Percentiles rank a stretch among this genome's conserved stretches.
Evolutionary conservation across 2,113 vertebrate genomes (phyloP).

Genomic region (Albula goreensis): DNA sequence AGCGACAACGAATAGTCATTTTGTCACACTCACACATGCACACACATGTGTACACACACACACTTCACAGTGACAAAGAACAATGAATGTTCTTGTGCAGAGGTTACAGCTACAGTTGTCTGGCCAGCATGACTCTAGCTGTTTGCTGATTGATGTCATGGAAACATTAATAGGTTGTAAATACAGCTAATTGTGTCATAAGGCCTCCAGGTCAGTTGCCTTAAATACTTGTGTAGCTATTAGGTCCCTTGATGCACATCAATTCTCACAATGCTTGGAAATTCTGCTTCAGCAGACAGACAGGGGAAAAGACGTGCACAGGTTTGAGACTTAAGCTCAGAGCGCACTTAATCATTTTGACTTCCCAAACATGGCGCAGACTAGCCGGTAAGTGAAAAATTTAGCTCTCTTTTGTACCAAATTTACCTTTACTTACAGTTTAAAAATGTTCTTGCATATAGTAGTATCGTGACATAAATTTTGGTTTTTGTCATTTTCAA

Average conservation of each 20-base stretch:
- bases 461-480: too few relatives aligned
- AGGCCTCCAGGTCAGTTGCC: conserved; percentile 33
- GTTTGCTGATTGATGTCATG: conserved; percentile 56
- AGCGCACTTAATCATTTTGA: neutral
- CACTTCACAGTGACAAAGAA: neutral
- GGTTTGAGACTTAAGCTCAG: neutral
- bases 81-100: neutral
- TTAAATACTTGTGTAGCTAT: conserved; percentile 44
- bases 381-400: neutral
- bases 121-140: conserved; percentile 27
- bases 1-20: too few relatives aligned
- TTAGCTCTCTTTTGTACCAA: neutral
- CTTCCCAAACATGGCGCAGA: neutral
- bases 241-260: conserved; percentile 45
- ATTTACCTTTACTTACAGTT: neutral
- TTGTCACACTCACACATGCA: neutral
- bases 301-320: conserved; percentile 24
- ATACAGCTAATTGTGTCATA: conserved; percentile 38
- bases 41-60: neutral
- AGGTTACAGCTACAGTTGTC: neutral
- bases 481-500: too few relatives aligned
- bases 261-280: conserved; percentile 46
- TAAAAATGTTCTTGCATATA: neutral
- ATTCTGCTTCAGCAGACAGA: conserved; percentile 45
- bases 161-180: conserved; percentile 62